phyloP scores from a whole-genome alignment of 2,113 vertebrate genomes.

The Pachyramphus minor region DNA sequence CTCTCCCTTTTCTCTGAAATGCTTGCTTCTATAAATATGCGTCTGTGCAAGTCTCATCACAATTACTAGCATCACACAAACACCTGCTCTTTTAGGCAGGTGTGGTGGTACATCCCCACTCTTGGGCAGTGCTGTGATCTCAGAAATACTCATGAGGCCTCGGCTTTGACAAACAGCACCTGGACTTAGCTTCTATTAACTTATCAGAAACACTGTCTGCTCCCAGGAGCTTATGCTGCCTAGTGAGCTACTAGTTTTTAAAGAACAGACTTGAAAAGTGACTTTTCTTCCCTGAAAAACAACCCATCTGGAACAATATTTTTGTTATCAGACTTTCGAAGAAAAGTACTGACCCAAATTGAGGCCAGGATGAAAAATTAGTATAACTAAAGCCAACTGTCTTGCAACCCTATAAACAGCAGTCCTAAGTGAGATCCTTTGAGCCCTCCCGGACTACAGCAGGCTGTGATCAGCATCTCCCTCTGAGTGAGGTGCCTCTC shows the following conservation, averaged over 20 bases:
- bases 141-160: neutral
- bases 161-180: neutral
- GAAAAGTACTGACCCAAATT: neutral
- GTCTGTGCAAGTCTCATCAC: neutral
- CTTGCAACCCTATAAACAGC: neutral
- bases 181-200: neutral
- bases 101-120: neutral
- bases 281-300: neutral
- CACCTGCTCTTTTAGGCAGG: neutral
- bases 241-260: neutral
- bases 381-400: neutral
- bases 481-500: neutral
- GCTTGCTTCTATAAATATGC: neutral
- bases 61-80: neutral
- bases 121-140: neutral
- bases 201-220: neutral
- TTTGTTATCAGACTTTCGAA: neutral
- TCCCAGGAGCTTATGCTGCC: neutral
- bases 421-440: neutral
- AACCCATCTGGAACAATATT: neutral
- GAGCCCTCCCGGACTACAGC: neutral
- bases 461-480: neutral
- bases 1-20: neutral
- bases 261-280: neutral
- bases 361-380: neutral